A percentile compares a stretch with the other conserved stretches of the same genome.
Evolutionary conservation across 1,140 invertebrate genomes (phyloP).

Genomic region (Saccostrea echinata): DNA sequence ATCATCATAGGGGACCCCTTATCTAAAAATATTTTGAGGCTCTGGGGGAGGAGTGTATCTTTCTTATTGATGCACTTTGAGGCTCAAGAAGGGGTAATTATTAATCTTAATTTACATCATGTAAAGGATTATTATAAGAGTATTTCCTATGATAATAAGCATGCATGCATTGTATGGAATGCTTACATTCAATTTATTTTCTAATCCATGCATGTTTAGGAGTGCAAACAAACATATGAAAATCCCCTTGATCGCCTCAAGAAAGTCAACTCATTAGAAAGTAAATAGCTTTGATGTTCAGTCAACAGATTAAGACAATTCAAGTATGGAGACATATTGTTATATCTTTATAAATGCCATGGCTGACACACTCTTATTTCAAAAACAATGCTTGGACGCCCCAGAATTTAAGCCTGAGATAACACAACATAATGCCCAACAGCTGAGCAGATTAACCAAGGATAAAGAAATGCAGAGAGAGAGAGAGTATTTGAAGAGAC

Average conservation of each 20-base stretch:
- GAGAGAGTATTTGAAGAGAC: background rate
- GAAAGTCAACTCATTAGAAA: background rate
- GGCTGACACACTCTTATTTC: background rate
- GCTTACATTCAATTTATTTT: background rate
- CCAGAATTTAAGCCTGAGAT: background rate
- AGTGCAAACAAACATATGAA: background rate
- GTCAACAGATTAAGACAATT: constrained; percentile 28
- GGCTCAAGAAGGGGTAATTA: background rate
- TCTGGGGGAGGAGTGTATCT: constrained; percentile 43
- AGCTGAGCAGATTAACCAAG: constrained; percentile 10
- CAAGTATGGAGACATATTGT: background rate
- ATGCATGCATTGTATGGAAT: background rate
- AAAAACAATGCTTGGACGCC: background rate
- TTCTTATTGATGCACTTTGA: background rate
- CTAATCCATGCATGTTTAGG: background rate
- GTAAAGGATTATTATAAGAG: background rate
- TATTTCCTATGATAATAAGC: background rate
- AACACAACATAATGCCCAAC: background rate
- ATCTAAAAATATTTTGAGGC: constrained; percentile 41
- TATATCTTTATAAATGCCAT: background rate
- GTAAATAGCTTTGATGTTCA: background rate
- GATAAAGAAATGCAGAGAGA: constrained; percentile 1
- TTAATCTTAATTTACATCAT: background rate
- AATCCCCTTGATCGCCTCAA: background rate
- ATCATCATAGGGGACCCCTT: constrained; percentile 1